Percentiles rank a stretch among this genome's conserved stretches.
These are phyloP conservation scores for Siderastrea radians DNA, from an alignment of 92 coral and sea anemone genomes.

Conservation along the genomic window DNA sequence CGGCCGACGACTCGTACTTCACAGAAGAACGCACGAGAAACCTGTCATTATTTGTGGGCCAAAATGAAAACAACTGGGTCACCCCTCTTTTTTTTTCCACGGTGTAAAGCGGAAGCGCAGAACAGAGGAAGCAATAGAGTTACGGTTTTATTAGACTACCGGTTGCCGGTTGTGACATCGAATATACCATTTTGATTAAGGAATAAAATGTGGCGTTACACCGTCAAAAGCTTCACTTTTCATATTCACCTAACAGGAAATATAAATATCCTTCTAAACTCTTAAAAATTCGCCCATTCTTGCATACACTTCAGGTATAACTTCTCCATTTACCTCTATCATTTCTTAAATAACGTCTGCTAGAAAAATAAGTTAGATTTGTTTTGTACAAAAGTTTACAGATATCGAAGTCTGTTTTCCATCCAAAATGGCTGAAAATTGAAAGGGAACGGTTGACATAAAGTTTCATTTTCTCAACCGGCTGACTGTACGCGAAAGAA, in stretches of 20 bases:
- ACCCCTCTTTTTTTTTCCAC: no score
- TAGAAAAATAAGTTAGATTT: conserved; percentile 52
- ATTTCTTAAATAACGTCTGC: conserved; percentile 27
- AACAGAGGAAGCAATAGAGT: no score
- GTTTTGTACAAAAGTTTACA: conserved; percentile 33
- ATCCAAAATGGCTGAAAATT: conserved; percentile 23
- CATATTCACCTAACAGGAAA: neutral
- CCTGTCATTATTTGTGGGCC: no score
- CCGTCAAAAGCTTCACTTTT: neutral
- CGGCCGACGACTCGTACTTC: no score
- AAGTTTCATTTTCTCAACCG: neutral
- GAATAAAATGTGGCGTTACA: neutral
- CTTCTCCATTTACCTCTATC: conserved; percentile 9
- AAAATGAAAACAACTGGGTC: no score
- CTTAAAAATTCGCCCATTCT: neutral
- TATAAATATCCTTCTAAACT: neutral
- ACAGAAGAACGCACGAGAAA: no score
- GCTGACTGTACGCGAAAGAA: neutral
- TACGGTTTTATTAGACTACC: no score
- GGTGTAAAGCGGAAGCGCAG: no score
- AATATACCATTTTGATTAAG: neutral
- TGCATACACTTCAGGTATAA: neutral
- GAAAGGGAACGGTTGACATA: neutral
- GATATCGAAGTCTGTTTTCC: conserved; percentile 7
- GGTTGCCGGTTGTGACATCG: neutral